Base-by-base conservation (phyloP, 2,113 vertebrate genomes). In the Rousettus leschenaultii region DNA sequence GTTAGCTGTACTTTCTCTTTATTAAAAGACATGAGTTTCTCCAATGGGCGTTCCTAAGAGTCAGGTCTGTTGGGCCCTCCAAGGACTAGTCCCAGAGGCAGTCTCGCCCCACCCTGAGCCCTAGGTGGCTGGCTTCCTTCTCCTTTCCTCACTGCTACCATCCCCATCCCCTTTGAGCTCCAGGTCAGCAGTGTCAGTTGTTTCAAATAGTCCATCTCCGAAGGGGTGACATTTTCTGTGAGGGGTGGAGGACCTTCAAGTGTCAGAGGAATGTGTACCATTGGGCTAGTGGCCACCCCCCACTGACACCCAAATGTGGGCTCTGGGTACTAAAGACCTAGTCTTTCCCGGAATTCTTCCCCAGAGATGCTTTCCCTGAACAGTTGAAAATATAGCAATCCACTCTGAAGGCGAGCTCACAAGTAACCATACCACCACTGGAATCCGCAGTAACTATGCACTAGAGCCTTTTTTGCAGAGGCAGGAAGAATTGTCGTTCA, bases 391-490 rank as follows among this genome's bases (percentile, higher is more conserved):
- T 35, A 74, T 14, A 80, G 21, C 21, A 11, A 86, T 18, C 30
- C 35, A 22, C 53, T 33, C 7, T 24, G 59, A 91, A 65, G 51
- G 65, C 33, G 11, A 21, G 45, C 55, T 28, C 30, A 48, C 68
- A 55, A 65, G 61, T 40, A 33, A 65, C 66, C 35, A 35, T 30
- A 86, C 6, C 70, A 63, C 89, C 75, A 84, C 83, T 57, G 30
- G 51, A 95, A 71, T 77, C 80, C 84, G 70, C 6, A 91, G 43
- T 51, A 61, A 91, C 48, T 70, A 71, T 8, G 13, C 70, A 92
- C 51, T 95, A 82, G 93, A 83, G n/a, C n/a, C 83, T 92, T 26
- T 26, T 51, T 84, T 40, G 43, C 86, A 95, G 71, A 92, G 91
- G 59, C 48, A 53, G 71, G 80, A 65, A 82, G 57, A 87, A 96